These are phyloP conservation scores for Sebastes kiyomatsui DNA, from an alignment of 2,797 vertebrate species.

Conservation along the genomic window DNA sequence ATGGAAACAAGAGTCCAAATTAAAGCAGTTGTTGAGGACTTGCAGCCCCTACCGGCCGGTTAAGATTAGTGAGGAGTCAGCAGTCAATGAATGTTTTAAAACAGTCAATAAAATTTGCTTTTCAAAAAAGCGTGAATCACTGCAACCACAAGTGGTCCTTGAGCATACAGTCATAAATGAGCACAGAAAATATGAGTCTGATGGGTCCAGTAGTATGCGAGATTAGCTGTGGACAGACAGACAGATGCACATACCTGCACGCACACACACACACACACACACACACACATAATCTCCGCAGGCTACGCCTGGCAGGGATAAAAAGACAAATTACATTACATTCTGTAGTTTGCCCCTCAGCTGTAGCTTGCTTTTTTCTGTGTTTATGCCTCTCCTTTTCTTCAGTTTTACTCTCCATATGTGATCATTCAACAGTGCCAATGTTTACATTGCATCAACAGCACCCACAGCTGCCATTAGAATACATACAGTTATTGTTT, in stretches of 20 bases:
- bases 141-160: neutral
- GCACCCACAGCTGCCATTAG: slow-evolving; percentile 36
- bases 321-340: slow-evolving; percentile 14
- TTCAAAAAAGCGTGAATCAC: neutral
- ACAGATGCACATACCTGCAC: neutral
- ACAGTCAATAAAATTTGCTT: neutral
- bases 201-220: neutral
- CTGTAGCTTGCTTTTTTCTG: slow-evolving; percentile 1
- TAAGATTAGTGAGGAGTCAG: neutral
- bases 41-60: neutral
- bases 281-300: neutral
- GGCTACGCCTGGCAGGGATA: too few relatives aligned
- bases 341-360: slow-evolving; percentile 36
- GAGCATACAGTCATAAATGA: neutral
- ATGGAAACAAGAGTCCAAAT: neutral
- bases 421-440: slow-evolving; percentile 39
- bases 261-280: neutral
- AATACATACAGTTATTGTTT: slow-evolving; percentile 48
- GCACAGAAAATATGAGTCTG: neutral
- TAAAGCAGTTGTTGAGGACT: neutral
- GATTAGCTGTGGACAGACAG: neutral
- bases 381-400: slow-evolving; percentile 21
- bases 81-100: neutral
- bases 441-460: slow-evolving; percentile 45
- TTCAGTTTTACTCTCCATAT: slow-evolving; percentile 25